Percentiles rank a stretch among this genome's conserved stretches.
These are phyloP conservation scores for Zaprionus ghesquierei DNA, from an alignment of 1,140 invertebrate species.

Conservation along the genomic window DNA sequence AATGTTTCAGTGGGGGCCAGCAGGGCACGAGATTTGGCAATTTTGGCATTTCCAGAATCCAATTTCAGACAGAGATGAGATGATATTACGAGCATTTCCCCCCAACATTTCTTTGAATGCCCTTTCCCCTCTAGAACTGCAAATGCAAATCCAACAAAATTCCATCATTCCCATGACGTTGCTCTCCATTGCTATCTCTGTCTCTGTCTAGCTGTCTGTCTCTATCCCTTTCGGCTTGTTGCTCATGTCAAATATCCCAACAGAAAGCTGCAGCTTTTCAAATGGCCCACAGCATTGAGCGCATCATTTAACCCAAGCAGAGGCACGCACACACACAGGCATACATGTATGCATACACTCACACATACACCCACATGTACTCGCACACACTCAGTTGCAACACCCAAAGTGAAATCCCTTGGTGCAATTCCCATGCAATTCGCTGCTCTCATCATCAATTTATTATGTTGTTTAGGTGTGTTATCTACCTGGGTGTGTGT, in stretches of 20 bases:
- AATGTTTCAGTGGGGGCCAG: neutral
- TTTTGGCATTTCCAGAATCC: neutral
- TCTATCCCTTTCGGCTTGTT: neutral
- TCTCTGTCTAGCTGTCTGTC: neutral
- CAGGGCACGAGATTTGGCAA: neutral
- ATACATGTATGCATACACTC: neutral
- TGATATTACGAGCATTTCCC: constrained; percentile 1
- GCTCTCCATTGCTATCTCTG: neutral
- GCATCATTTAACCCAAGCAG: constrained; percentile 28
- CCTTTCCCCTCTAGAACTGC: neutral
- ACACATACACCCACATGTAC: neutral
- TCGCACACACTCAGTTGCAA: neutral
- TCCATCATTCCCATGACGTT: neutral
- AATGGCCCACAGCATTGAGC: constrained; percentile 29
- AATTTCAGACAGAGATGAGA: constrained; percentile 3
- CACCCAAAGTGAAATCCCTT: neutral
- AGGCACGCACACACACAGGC: neutral
- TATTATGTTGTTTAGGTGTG: constrained; percentile 65
- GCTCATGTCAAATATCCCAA: constrained; percentile 7
- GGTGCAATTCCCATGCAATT: constrained; percentile 25
- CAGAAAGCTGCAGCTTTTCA: constrained; percentile 6
- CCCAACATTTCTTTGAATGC: constrained; percentile 4
- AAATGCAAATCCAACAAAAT: neutral
- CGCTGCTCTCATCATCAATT: constrained; percentile 55
- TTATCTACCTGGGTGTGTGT: constrained; percentile 13